Base-by-base conservation (phyloP, 2,113 vertebrate species). In the Eurystomus gularis region DNA sequence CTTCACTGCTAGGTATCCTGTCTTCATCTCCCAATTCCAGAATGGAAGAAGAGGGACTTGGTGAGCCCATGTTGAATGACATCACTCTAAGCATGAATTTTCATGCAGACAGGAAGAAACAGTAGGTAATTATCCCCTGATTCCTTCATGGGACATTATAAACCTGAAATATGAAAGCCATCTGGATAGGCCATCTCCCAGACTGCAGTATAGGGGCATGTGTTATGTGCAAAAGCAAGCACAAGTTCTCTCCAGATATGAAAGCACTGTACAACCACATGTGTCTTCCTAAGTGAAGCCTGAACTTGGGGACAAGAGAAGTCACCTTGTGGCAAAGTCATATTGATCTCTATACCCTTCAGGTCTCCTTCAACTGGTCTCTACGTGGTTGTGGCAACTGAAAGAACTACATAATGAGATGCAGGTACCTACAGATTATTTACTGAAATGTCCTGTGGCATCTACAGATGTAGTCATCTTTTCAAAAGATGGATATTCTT, bases 341-440 rank as follows among this genome's bases (percentile, higher is more conserved):
- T 13, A 17, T 8, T 57, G 13, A 35, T 23, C 5, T n/a, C 19
- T 68, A 12, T 18, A 55, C 12, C 7, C 75, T 66, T 21, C 57
- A 72, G 7, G 1, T 49, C 24, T 42, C 20, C 13, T 68, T 91
- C 28, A 69, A 0, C 4, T 3, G 2, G 2, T 6, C 6, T 70
- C 17, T 35, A 2, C 28, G 19, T 55, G 31, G 19, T 17, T 51
- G 10, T 9, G 60, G 2, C 29, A 88, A 85, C 31, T 26, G n/a
- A 64, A 65, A 57, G 23, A 88, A 21, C 21, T 10, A n/a, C 10
- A 9, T 3, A 2, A 55, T 33, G 13, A 82, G 5, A 3, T 85
- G 29, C 17, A 58, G 7, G 12, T 65, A 10, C 11, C 17, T 6
- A 51, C 25, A 69, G 9, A 25, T 39, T 58, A 23, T 68, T 86